Conservation (phyloP, 2,113 vertebrate species). For the Anhinga anhinga region DNA sequence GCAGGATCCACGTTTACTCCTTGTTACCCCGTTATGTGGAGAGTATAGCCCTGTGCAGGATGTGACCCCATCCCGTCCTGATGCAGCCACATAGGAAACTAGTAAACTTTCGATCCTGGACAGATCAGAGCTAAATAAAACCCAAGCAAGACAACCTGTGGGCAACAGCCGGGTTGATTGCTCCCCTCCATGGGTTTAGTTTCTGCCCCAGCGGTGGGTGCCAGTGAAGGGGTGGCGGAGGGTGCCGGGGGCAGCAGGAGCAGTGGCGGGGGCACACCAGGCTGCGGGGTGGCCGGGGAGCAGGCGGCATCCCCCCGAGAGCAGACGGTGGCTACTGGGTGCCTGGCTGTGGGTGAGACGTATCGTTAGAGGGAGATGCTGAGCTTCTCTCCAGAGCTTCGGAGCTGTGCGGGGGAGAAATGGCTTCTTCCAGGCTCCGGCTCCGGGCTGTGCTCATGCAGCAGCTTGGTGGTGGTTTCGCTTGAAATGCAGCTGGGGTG, state of each 20-base stretch:
- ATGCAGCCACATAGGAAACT: accelerated
- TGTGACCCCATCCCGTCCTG: neutral
- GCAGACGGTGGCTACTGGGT: neutral
- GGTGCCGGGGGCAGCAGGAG: neutral
- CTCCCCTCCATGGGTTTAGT: accelerated
- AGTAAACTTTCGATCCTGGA: neutral
- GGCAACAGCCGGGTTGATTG: neutral
- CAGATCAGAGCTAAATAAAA: neutral
- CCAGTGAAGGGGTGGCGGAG: neutral
- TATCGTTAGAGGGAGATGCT: slow-evolving; percentile 40
- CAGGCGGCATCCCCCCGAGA: neutral
- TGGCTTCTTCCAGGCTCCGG: neutral
- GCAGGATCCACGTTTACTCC: neutral
- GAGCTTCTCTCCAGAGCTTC: neutral
- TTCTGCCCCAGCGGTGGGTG: neutral
- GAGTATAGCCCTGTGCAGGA: neutral
- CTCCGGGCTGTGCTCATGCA: neutral
- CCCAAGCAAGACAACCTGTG: accelerated
- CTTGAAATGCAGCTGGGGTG: neutral
- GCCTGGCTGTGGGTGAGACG: neutral
- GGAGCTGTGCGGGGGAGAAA: neutral
- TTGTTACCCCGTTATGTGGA: accelerated
- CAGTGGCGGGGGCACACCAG: accelerated
- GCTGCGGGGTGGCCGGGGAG: accelerated
- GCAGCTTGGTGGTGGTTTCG: accelerated